phyloP scores from a whole-genome alignment of 1,140 invertebrate genomes.

The Agrilus planipennis region DNA sequence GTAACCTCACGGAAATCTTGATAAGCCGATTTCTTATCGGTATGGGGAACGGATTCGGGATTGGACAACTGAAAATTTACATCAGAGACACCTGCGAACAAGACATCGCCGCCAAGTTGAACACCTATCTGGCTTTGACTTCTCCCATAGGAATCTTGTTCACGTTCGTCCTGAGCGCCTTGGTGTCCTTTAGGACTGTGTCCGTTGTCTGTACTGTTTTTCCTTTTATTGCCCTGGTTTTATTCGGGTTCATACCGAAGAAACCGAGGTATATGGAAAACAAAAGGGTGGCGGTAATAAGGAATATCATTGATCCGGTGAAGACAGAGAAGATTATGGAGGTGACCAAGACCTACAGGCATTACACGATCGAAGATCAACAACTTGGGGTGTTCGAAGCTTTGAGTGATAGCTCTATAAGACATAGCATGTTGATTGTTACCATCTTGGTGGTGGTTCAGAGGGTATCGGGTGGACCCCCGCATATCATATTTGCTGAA shows the following conservation, averaged over 20 bases:
- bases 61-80: slow-evolving; percentile 15
- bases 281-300: background rate
- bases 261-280: background rate
- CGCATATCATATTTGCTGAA: slow-evolving; percentile 13
- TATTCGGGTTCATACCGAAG: slow-evolving; percentile 11
- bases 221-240: slow-evolving; percentile 7
- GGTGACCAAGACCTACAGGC: slow-evolving; percentile 1
- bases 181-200: slow-evolving; percentile 12
- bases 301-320: background rate
- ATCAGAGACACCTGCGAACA: slow-evolving; percentile 11
- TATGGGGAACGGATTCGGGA: slow-evolving; percentile 20
- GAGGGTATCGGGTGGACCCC: slow-evolving; percentile 12
- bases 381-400: slow-evolving; percentile 10
- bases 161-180: slow-evolving; percentile 9
- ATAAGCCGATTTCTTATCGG: slow-evolving; percentile 23
- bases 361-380: background rate
- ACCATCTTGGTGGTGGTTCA: slow-evolving; percentile 14
- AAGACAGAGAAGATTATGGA: slow-evolving; percentile 6
- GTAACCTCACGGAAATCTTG: slow-evolving; percentile 21
- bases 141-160: slow-evolving; percentile 11
- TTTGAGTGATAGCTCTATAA: slow-evolving; percentile 5
- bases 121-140: slow-evolving; percentile 3
- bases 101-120: slow-evolving; percentile 6
- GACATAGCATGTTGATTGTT: slow-evolving; percentile 10
- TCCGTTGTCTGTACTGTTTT: slow-evolving; percentile 7